Conservation (phyloP, 2,797 vertebrate genomes). For the Crenichthys baileyi region DNA sequence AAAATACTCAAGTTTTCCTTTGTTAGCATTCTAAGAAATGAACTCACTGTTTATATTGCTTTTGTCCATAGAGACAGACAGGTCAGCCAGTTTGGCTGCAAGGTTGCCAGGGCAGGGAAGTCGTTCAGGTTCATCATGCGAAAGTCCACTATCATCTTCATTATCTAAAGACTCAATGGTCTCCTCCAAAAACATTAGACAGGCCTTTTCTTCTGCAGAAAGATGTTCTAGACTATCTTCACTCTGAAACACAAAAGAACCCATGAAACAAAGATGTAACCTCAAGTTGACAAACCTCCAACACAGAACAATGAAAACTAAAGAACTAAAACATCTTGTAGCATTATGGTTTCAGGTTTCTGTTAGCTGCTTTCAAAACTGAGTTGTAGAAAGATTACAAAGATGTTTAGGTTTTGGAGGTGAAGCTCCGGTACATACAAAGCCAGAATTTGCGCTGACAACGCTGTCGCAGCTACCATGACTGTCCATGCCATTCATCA, state of each 20-base stretch:
- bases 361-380: slow-evolving; percentile 1
- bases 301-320: not conserved
- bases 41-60: slow-evolving; percentile 70
- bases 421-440: slow-evolving; percentile 64
- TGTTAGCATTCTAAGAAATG: slow-evolving; percentile 9
- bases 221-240: slow-evolving; percentile 88
- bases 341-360: not conserved
- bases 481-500: slow-evolving; percentile 73
- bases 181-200: slow-evolving; percentile 93
- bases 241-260: slow-evolving; percentile 77
- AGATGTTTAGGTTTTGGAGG: not conserved
- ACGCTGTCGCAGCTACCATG: slow-evolving; percentile 87
- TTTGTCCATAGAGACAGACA: slow-evolving; percentile 67
- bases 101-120: slow-evolving; percentile 59
- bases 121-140: slow-evolving; percentile 79
- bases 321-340: not conserved
- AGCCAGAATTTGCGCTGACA: slow-evolving; percentile 83
- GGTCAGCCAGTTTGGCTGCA: slow-evolving; percentile 65
- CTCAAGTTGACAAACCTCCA: not conserved
- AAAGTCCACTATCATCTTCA: slow-evolving; percentile 87
- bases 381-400: not conserved
- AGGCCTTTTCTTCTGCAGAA: slow-evolving; percentile 92
- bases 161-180: slow-evolving; percentile 91
- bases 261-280: not conserved
- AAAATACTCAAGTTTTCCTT: not conserved